These are phyloP conservation scores for Cacoxenus indagator DNA, from an alignment of 2,888 invertebrate genomes.

Conservation along the genomic window DNA sequence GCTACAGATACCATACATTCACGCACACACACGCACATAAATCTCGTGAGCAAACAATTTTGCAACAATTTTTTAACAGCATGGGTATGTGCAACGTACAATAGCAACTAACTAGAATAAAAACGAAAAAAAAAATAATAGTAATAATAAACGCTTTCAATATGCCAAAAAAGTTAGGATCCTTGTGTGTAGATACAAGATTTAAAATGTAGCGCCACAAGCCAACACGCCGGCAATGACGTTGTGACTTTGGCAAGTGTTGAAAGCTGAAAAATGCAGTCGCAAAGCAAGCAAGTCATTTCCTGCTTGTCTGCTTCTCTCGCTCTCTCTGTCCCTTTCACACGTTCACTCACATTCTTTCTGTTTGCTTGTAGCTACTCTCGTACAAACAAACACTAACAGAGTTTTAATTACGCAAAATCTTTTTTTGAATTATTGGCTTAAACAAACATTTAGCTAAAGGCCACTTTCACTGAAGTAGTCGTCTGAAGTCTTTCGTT, in stretches of 20 bases:
- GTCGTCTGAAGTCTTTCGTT: too few species aligned
- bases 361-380: not conserved
- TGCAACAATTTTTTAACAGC: not conserved
- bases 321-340: too few species aligned
- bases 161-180: not conserved
- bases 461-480: not conserved
- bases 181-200: not conserved
- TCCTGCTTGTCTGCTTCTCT: not conserved
- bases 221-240: not conserved
- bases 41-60: not conserved
- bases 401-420: conserved; percentile 56
- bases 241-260: not conserved
- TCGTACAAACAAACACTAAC: conserved; percentile 47
- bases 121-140: too few species aligned
- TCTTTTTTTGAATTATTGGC: conserved; percentile 41
- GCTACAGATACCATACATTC: not conserved
- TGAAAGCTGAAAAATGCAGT: not conserved
- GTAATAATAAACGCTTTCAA: too few species aligned
- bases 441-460: not conserved
- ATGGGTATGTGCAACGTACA: too few species aligned
- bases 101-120: not conserved
- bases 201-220: not conserved
- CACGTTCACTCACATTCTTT: too few species aligned
- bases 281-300: not conserved
- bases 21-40: not conserved